A percentile compares a stretch with the other conserved stretches of the same genome.
These are phyloP conservation scores for Alectura lathami DNA, from an alignment of 2,113 vertebrate genomes.

Conservation along the genomic window DNA sequence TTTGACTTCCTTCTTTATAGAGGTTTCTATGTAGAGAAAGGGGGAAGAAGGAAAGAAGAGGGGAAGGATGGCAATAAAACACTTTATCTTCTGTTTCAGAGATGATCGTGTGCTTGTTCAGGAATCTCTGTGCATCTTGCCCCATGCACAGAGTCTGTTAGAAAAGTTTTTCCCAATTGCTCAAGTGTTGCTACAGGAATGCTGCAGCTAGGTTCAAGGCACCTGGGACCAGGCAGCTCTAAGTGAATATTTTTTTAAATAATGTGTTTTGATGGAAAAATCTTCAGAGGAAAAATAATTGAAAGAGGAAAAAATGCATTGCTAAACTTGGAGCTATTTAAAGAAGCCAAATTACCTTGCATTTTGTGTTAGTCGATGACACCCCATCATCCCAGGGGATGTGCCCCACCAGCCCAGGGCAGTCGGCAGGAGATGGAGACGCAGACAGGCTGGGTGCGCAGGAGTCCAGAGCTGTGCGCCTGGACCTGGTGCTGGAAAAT, in stretches of 20 bases:
- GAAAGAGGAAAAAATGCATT: constrained; percentile 24
- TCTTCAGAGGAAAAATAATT: constrained; percentile 12
- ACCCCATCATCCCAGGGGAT: neutral
- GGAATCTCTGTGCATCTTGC: neutral
- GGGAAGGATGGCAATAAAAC: neutral
- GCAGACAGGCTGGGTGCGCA: neutral
- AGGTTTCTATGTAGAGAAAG: neutral
- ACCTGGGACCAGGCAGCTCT: constrained; percentile 20
- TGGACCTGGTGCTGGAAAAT: constrained; percentile 54
- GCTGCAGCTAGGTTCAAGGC: neutral
- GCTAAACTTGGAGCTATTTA: constrained; percentile 26
- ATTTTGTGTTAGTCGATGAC: neutral
- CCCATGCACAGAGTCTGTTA: neutral
- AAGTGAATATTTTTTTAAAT: constrained; percentile 2
- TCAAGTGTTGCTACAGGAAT: neutral
- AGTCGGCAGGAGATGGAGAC: neutral
- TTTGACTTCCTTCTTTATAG: neutral
- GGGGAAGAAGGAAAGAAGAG: neutral
- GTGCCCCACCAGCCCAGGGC: neutral
- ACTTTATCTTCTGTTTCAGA: neutral
- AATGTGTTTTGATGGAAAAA: constrained; percentile 63
- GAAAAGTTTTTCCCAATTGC: neutral
- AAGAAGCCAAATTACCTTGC: constrained; percentile 45
- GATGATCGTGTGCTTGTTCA: neutral
- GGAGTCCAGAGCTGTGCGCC: constrained; percentile 8